These are phyloP conservation scores for Hofmannophila pseudospretella DNA, from an alignment of 2,888 invertebrate species.

Conservation along the genomic window DNA sequence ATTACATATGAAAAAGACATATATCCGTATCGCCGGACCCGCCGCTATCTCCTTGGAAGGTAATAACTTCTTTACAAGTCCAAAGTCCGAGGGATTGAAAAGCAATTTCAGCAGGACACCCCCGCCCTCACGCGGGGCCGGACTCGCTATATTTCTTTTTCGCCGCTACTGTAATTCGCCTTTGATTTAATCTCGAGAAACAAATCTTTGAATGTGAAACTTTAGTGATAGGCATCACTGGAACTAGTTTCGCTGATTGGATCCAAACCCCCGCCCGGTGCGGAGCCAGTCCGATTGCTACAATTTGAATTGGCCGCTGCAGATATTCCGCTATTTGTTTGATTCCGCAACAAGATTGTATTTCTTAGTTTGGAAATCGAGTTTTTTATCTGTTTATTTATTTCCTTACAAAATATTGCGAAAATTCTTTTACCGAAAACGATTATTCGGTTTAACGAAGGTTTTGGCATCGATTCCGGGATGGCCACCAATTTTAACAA, in stretches of 20 bases:
- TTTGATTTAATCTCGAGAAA: conserved; percentile 78
- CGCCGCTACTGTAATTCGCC: conserved; percentile 77
- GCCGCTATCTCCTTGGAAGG: conserved; percentile 77
- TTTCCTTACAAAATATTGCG: too few species aligned
- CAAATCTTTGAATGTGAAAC: conserved; percentile 78
- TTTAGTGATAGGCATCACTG: conserved; percentile 74
- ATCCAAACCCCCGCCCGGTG: conserved; percentile 51
- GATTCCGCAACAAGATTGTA: conserved; percentile 70
- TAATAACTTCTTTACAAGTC: conserved; percentile 81
- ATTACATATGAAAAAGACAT: conserved; percentile 78
- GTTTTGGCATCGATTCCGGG: too few species aligned
- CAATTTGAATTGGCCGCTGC: conserved; percentile 65
- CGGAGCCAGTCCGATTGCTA: conserved; percentile 42
- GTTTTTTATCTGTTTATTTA: conserved; percentile 26
- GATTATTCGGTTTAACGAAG: too few species aligned
- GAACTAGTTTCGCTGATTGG: conserved; percentile 75
- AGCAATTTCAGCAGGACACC: conserved; percentile 79
- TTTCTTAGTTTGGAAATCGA: conserved; percentile 58
- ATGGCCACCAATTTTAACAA: too few species aligned
- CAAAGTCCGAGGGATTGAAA: conserved; percentile 80
- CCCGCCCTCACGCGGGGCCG: conserved; percentile 68
- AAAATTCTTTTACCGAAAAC: too few species aligned
- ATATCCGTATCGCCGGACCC: conserved; percentile 77
- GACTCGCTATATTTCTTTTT: conserved; percentile 76
- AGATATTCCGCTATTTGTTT: conserved; percentile 63